phyloP scores from a whole-genome alignment of 2,113 vertebrate genomes.

The Otolemur garnettii region DNA sequence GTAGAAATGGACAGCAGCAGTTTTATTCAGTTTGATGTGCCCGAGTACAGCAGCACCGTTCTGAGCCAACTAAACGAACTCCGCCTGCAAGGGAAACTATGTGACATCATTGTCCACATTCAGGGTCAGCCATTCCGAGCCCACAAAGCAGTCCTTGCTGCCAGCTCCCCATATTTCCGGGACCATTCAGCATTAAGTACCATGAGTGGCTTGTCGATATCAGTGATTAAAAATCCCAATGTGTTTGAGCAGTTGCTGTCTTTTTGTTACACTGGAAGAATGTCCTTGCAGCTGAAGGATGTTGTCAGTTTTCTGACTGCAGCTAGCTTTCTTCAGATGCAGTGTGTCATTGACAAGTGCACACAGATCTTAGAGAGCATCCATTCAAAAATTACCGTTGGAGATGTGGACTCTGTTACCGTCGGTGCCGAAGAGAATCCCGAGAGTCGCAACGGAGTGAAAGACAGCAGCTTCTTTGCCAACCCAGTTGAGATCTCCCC shows the following conservation, averaged over 20 bases:
- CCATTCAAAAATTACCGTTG: slow-evolving; percentile 97
- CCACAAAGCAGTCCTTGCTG: slow-evolving; percentile 98
- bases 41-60: slow-evolving; percentile 98
- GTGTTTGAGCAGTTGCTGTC: slow-evolving; percentile 98
- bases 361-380: slow-evolving; percentile 98
- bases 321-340: slow-evolving; percentile 99
- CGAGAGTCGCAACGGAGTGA: slow-evolving; percentile 93
- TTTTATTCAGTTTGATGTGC: slow-evolving; percentile 99
- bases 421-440: slow-evolving; percentile 91
- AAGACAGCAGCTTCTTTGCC: slow-evolving; percentile 94
- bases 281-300: slow-evolving; percentile 97
- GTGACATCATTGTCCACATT: slow-evolving; percentile 99
- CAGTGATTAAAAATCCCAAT: slow-evolving; percentile 98
- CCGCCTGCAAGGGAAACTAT: slow-evolving; percentile 97
- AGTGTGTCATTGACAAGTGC: slow-evolving; percentile 98
- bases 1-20: slow-evolving; percentile 98
- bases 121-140: slow-evolving; percentile 98
- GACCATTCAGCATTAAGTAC: slow-evolving; percentile 98
- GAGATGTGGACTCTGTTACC: slow-evolving; percentile 90
- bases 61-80: slow-evolving; percentile 98
- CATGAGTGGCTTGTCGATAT: slow-evolving; percentile 99
- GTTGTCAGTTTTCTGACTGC: slow-evolving; percentile 98
- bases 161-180: slow-evolving; percentile 98
- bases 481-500: slow-evolving; percentile 98
- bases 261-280: slow-evolving; percentile 99